phyloP scores from a whole-genome alignment of 2,888 invertebrate genomes.

The Drosophila eohydei region DNA sequence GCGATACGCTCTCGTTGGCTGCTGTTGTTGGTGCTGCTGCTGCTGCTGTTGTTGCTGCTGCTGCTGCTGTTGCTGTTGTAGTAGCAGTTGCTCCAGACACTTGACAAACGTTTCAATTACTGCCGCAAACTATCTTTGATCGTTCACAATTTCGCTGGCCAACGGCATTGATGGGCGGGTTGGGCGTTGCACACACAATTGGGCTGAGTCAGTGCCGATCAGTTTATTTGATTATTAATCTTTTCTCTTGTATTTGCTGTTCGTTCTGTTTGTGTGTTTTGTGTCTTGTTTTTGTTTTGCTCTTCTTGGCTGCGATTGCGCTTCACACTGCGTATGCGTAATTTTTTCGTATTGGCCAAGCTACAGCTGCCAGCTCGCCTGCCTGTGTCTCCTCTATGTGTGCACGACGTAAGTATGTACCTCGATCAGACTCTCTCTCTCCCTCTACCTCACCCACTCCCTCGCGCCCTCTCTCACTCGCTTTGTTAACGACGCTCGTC shows the following conservation, averaged over 20 bases:
- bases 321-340: slow-evolving; percentile 74
- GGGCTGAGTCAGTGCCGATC: slow-evolving; percentile 42
- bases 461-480: slow-evolving; percentile 1
- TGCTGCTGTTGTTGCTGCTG: background rate
- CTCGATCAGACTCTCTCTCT: slow-evolving; percentile 20
- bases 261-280: slow-evolving; percentile 24
- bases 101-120: background rate
- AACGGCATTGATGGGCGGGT: slow-evolving; percentile 30
- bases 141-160: slow-evolving; percentile 16
- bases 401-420: slow-evolving; percentile 4
- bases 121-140: slow-evolving; percentile 7
- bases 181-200: background rate
- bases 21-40: background rate
- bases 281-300: slow-evolving; percentile 8
- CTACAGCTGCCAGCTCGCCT: slow-evolving; percentile 37
- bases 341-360: slow-evolving; percentile 62
- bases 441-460: background rate
- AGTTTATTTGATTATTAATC: slow-evolving; percentile 44
- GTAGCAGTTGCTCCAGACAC: background rate
- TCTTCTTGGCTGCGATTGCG: slow-evolving; percentile 43
- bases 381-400: slow-evolving; percentile 12
- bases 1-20: slow-evolving; percentile 2
- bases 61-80: background rate
- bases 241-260: slow-evolving; percentile 14
- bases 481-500: slow-evolving; percentile 4